Conservation (phyloP, 2,797 vertebrate genomes). For the Xenentodon cancila region DNA sequence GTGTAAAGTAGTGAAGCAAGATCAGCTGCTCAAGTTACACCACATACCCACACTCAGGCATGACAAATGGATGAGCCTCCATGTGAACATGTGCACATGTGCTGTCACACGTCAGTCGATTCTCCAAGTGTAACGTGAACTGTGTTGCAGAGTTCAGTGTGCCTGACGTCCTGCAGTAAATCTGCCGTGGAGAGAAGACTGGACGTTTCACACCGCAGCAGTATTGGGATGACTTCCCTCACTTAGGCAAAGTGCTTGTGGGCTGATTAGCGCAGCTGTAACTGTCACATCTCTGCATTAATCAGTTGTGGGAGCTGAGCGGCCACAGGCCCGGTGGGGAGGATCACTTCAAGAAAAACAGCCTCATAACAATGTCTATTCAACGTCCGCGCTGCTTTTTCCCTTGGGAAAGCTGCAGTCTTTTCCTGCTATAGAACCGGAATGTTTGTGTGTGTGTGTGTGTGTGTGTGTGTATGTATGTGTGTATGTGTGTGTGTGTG, state of each 20-base stretch:
- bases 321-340: conserved; percentile 19
- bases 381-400: conserved; percentile 51
- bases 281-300: conserved; percentile 35
- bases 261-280: conserved; percentile 45
- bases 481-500: no score
- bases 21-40: no score
- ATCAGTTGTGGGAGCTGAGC: conserved; percentile 38
- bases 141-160: no score
- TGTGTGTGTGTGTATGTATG: no score
- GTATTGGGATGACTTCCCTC: conserved; percentile 41
- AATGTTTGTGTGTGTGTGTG: no score
- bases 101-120: no score
- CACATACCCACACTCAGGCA: no score
- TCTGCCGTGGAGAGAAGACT: neutral
- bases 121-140: no score
- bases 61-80: no score
- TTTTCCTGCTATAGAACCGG: conserved; percentile 66
- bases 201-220: conserved; percentile 11
- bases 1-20: no score
- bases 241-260: conserved; percentile 55
- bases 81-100: no score
- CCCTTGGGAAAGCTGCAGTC: conserved; percentile 65
- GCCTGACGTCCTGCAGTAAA: no score
- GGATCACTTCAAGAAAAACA: conserved; percentile 54
- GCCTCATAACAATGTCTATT: conserved; percentile 71